These are phyloP conservation scores for Phengaris alcon DNA, from an alignment of 2,888 invertebrate species.

Conservation along the genomic window DNA sequence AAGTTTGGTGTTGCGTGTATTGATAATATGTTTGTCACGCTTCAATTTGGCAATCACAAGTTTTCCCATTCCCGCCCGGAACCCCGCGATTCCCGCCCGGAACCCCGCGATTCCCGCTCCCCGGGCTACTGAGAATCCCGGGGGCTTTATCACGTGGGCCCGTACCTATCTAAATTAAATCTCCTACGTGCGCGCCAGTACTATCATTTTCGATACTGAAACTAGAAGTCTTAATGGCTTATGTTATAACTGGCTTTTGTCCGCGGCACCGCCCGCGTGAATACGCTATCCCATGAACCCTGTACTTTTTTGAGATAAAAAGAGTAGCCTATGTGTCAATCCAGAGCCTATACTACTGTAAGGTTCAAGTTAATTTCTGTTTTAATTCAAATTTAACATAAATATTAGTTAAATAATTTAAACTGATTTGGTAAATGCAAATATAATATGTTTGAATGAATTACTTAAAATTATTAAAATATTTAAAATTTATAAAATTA, in stretches of 20 bases:
- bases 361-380: too few species aligned
- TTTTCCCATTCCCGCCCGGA: constrained; percentile 29
- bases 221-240: neutral
- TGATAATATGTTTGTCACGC: constrained; percentile 27
- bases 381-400: too few species aligned
- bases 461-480: too few species aligned
- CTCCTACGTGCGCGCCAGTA: neutral
- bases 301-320: too few species aligned
- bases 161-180: constrained; percentile 1
- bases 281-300: too few species aligned
- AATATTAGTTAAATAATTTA: too few species aligned
- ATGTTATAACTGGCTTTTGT: neutral
- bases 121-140: neutral
- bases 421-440: too few species aligned
- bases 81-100: neutral
- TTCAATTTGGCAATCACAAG: constrained; percentile 31
- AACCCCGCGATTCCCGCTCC: neutral
- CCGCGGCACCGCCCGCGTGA: too few species aligned
- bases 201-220: neutral
- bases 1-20: constrained; percentile 6
- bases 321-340: too few species aligned
- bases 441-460: too few species aligned
- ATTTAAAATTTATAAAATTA: too few species aligned
- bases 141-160: neutral
- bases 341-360: too few species aligned